Evolutionary conservation across 2,113 vertebrate genomes (phyloP).

Genomic region (Thunnus maccoyii): DNA sequence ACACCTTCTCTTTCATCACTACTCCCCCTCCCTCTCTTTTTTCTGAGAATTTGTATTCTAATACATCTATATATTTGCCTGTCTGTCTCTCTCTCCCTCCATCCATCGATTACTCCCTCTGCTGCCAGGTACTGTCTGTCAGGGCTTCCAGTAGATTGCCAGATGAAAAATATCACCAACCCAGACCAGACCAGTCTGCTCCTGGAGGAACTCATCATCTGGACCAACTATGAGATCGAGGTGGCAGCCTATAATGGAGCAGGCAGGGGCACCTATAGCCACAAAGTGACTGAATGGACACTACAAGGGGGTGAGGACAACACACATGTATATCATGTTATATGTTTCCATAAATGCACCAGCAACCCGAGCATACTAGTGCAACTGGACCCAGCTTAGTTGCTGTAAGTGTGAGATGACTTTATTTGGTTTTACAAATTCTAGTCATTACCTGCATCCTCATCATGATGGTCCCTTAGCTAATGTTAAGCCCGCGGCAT

Average conservation of each 20-base stretch:
- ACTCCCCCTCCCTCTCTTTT: neutral
- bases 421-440: constrained; percentile 9
- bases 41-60: neutral
- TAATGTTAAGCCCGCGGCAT: constrained; percentile 6
- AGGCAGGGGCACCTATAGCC: constrained; percentile 93
- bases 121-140: constrained; percentile 94
- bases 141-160: constrained; percentile 96
- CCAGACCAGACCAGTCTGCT: constrained; percentile 93
- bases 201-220: constrained; percentile 98
- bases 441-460: constrained; percentile 10
- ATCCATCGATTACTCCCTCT: constrained; percentile 35
- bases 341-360: neutral
- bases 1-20: constrained; percentile 5
- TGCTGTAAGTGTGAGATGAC: neutral
- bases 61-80: constrained; percentile 37
- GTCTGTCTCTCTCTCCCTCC: neutral
- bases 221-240: constrained; percentile 99
- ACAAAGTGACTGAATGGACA: constrained; percentile 97
- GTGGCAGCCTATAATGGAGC: constrained; percentile 97
- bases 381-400: neutral
- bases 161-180: constrained; percentile 97
- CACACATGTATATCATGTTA: neutral
- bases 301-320: constrained; percentile 92
- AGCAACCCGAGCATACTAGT: neutral
- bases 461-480: constrained; percentile 10